Evolutionary conservation across 2,888 invertebrate genomes (phyloP), one percentile per base, ranked within the genome.

Genomic region (Halocaridina rubra): DNA sequence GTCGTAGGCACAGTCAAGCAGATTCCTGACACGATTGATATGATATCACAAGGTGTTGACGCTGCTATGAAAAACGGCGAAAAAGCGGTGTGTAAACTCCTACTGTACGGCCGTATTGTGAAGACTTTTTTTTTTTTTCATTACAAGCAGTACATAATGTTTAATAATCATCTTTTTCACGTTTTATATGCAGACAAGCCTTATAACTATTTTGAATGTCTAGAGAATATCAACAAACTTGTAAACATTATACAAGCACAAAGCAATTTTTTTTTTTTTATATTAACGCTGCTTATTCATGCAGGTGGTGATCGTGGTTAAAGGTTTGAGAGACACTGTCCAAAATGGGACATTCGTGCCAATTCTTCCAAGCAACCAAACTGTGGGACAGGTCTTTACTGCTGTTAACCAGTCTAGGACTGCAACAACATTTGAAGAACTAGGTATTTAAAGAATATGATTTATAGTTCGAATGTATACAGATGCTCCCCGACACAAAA

Each of bases 281-380:
- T 13, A 10, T 46, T 46, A 8, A 10, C 13, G 8, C 46, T 46
- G 8, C 13, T 46, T 46, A 10, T 46, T 46, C 46, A 10, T 46
- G 10, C 61, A 82, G 82, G 82, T 82, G 22, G 77, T 77, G 72
- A 82, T 82, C 13, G 39, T 82, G 19, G 82, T 82, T 71, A 82
- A 82, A 71, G 77, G 82, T 8, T 30, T 82, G 71, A 77, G 59
- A 71, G 57, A 27, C n/a, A 59, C 76, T 71, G 71, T 77, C 8
- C 30, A 27, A 4, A 71, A 71, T 39, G 59, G n/a, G n/a, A n/a
- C n/a, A n/a, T n/a, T n/a, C n/a, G n/a, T n/a, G n/a, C n/a, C n/a
- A n/a, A n/a, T n/a, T n/a, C n/a, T n/a, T n/a, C n/a, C n/a, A n/a
- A n/a, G n/a, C n/a, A n/a, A n/a, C 7, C 16, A 10, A 0, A 75